Evolutionary conservation across 1,140 invertebrate genomes (phyloP).

Genomic region (Lethocerus indicus): DNA sequence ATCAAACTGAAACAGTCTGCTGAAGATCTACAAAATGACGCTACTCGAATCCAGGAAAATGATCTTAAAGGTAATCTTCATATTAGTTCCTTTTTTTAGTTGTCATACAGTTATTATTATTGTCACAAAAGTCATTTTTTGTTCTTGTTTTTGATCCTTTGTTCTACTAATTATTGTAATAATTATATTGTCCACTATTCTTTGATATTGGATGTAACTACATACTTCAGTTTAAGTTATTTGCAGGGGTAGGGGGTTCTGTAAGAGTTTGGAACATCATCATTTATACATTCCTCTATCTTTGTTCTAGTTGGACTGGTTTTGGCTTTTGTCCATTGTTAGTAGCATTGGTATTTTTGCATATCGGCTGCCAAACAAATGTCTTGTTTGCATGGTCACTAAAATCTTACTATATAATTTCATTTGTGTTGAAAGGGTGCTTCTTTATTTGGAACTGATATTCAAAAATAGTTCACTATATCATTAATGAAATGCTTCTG

Average conservation of each 20-base stretch:
- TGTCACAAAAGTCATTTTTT: not conserved
- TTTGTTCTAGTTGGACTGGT: too few species aligned
- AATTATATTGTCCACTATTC: not conserved
- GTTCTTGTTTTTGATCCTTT: not conserved
- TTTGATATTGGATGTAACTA: not conserved
- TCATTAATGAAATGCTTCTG: too few species aligned
- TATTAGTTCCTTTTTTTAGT: not conserved
- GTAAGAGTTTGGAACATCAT: too few species aligned
- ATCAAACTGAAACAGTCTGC: constrained; percentile 1
- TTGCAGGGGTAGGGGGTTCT: not conserved
- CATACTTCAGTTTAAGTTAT: not conserved
- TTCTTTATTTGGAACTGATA: too few species aligned
- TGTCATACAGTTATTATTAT: not conserved
- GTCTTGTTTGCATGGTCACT: too few species aligned
- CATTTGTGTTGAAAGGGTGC: too few species aligned
- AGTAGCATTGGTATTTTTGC: too few species aligned
- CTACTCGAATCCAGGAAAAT: constrained; percentile 80
- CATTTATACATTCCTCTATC: too few species aligned
- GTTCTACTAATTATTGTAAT: not conserved
- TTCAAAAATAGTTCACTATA: too few species aligned
- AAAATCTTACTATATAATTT: too few species aligned
- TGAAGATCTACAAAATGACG: constrained; percentile 56
- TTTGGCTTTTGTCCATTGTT: too few species aligned
- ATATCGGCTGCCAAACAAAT: too few species aligned
- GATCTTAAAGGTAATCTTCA: constrained; percentile 66